Percentiles rank a stretch among this genome's conserved stretches.
Evolutionary conservation across 1,140 invertebrate species (phyloP).

Genomic region (Ips typographus): DNA sequence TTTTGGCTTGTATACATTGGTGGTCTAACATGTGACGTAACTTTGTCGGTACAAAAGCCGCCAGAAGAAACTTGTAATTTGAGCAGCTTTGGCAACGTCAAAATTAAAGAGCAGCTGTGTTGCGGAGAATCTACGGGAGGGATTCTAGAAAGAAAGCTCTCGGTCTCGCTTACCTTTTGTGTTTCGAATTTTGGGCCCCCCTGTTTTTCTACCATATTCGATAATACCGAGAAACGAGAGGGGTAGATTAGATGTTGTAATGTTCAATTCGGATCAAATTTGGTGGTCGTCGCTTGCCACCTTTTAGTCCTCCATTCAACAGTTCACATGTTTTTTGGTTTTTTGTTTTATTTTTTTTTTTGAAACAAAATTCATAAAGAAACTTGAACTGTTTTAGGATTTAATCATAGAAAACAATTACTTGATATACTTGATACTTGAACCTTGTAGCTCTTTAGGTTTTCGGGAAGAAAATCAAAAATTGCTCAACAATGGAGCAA

Average conservation of each 20-base stretch:
- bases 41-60: not conserved
- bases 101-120: conserved; percentile 30
- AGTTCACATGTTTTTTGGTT: not conserved
- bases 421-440: no score
- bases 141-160: conserved; percentile 34
- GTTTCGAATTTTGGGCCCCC: conserved; percentile 23
- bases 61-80: conserved; percentile 11
- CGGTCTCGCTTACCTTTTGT: conserved; percentile 53
- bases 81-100: conserved; percentile 11
- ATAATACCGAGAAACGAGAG: conserved; percentile 26
- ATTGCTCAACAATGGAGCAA: no score
- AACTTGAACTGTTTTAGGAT: no score
- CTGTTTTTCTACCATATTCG: conserved; percentile 15
- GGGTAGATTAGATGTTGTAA: conserved; percentile 28
- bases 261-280: conserved; percentile 27
- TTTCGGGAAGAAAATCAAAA: no score
- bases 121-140: conserved; percentile 35
- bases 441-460: no score
- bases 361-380: no score
- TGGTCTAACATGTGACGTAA: no score
- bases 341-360: no score
- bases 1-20: no score
- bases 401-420: no score
- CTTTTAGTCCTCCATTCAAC: conserved; percentile 4
- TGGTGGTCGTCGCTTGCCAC: conserved; percentile 11